These are phyloP conservation scores for Bryconaethiops microstoma DNA, from an alignment of 2,797 vertebrate species.

Conservation along the genomic window DNA sequence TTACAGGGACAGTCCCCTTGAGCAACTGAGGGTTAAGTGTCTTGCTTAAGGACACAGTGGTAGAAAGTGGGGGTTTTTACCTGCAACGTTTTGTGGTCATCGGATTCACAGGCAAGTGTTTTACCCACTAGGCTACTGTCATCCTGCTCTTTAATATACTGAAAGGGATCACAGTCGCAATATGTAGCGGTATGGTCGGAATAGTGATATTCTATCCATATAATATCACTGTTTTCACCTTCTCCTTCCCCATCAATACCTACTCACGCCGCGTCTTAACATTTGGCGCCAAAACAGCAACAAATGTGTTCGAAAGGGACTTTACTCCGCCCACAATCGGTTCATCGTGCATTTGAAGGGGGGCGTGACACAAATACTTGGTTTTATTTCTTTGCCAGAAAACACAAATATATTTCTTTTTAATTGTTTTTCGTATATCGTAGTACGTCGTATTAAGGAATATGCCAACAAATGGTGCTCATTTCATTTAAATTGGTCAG, in stretches of 20 bases:
- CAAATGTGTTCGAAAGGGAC: slow-evolving; percentile 28
- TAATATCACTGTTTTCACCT: not conserved
- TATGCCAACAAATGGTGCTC: not conserved
- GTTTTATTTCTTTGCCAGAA: not conserved
- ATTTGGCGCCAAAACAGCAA: slow-evolving; percentile 53
- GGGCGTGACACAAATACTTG: slow-evolving; percentile 16
- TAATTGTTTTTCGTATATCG: not conserved
- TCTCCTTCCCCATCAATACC: not conserved
- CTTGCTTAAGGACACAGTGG: no score
- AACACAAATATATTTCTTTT: not conserved
- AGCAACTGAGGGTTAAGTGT: no score
- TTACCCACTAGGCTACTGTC: no score
- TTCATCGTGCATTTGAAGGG: slow-evolving; percentile 9
- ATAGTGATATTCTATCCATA: no score
- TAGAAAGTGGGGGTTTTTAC: no score
- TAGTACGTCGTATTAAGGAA: not conserved
- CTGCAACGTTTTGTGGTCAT: no score
- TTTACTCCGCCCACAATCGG: slow-evolving; percentile 31
- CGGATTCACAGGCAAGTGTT: no score
- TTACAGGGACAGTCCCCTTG: no score
- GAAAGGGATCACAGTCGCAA: no score
- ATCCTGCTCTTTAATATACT: no score
- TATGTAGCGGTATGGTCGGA: no score
- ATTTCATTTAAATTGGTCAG: no score
- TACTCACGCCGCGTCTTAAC: slow-evolving; percentile 4